Evolutionary conservation across 2,888 invertebrate genomes (phyloP), one percentile per base, ranked within the genome.

Genomic region (Rotaria magnacalcarata): DNA sequence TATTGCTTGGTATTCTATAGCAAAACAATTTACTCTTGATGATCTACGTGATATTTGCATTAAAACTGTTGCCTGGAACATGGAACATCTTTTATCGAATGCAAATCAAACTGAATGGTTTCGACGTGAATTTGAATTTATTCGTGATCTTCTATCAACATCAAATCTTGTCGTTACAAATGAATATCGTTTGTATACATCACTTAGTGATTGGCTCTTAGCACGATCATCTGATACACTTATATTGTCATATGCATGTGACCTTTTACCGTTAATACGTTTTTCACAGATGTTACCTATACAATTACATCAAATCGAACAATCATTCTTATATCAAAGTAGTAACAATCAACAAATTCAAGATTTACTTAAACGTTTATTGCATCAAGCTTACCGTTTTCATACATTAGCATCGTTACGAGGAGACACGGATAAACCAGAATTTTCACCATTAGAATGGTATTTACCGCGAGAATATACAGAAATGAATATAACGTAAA

Each of bases 41-140:
- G 88, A 88, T 21, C 88, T 91, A 67, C 88, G 89, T 2, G 88
- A 89, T 80, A 89, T 90, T 47, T 91, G 91, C 87, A 89, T 89
- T 21, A 89, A 90, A 85, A 91, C 91, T 21, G 90, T 91, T 24
- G 89, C 90, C 8, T 91, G 91, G 91, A 91, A 91, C 88, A 89
- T 89, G 54, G 89, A 90, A 47, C 47, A 80, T 80, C n/a, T 80
- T 11, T 47, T 80, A 80, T 67, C 67, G 24, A 56, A 56, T 56
- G 24, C 0, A 24, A 56, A 67, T 67, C 27, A 67, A 67, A 67
- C 21, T 75, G 75, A 75, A 43, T 75, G 75, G 75, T n/a, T 43
- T 47, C 41, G 24, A 43, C 21, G 41, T 47, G 75, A 75, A 43
- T 43, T 75, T 24, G 75, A 75, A 43, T 75, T 75, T 47, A n/a